Evolutionary conservation across 92 coral and sea anemone genomes (phyloP).

Genomic region (Nematostella vectensis): DNA sequence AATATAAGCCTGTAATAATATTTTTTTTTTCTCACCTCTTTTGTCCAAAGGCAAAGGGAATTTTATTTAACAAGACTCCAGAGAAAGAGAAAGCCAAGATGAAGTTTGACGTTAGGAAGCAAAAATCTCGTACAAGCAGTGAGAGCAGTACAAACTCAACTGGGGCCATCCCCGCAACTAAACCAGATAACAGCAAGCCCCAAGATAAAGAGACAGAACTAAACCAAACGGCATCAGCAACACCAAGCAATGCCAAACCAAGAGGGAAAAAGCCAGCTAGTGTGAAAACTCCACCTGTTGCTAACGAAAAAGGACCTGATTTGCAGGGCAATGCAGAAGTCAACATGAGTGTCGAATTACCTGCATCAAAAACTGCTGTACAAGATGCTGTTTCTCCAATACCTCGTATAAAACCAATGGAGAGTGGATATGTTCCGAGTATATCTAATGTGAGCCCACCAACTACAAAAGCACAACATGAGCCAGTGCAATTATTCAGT

Average conservation of each 20-base stretch:
- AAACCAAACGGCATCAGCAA: no score
- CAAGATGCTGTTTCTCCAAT: background rate
- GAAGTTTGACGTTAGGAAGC: slow-evolving; percentile 31
- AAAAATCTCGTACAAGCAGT: slow-evolving; percentile 60
- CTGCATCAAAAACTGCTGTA: slow-evolving; percentile 6
- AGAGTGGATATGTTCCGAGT: background rate
- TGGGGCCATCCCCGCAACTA: slow-evolving; percentile 26
- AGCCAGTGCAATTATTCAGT: slow-evolving; percentile 10
- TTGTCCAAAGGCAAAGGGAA: no score
- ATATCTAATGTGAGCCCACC: slow-evolving; percentile 4
- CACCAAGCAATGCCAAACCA: slow-evolving; percentile 44
- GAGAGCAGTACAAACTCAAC: slow-evolving; percentile 32
- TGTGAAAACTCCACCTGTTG: slow-evolving; percentile 38
- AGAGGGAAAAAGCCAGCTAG: slow-evolving; percentile 81
- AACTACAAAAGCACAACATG: background rate
- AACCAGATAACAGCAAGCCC: slow-evolving; percentile 40
- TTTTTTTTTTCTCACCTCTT: background rate
- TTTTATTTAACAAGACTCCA: slow-evolving; percentile 43
- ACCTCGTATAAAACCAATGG: no score
- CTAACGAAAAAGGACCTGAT: background rate
- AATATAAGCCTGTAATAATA: no score
- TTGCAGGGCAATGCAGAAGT: no score
- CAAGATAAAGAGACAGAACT: no score
- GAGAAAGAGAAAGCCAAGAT: slow-evolving; percentile 43
- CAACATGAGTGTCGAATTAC: slow-evolving; percentile 23